Conservation (phyloP, 2,797 vertebrate species). For the Bradypodion ventrale region DNA sequence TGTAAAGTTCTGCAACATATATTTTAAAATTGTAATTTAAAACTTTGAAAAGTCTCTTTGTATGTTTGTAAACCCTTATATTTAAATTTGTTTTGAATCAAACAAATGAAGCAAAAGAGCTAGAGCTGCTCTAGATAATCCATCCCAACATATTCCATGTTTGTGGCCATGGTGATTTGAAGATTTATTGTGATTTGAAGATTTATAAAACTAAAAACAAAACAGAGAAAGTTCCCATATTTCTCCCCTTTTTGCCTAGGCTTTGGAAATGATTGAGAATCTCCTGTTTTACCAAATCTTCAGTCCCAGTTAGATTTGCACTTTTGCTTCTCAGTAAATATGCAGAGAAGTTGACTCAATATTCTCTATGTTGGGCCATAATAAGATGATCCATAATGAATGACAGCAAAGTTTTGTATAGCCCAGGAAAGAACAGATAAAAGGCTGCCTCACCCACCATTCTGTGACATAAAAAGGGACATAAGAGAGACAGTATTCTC, state of each 20-base stretch:
- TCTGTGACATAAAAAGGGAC: background rate
- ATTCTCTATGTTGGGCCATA: background rate
- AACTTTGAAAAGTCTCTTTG: background rate
- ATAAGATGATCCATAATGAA: background rate
- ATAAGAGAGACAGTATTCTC: background rate
- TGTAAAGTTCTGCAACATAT: constrained; percentile 75
- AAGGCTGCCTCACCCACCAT: background rate
- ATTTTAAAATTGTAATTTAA: constrained; percentile 31
- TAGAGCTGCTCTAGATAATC: too few species aligned
- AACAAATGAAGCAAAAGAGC: too few species aligned
- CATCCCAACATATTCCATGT: too few species aligned
- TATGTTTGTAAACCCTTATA: too few species aligned
- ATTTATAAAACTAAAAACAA: background rate
- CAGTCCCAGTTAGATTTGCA: background rate
- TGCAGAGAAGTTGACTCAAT: background rate
- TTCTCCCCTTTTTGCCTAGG: background rate
- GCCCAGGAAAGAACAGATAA: too few species aligned
- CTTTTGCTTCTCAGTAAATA: background rate
- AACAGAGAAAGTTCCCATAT: background rate
- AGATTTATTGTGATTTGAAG: background rate
- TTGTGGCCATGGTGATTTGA: too few species aligned
- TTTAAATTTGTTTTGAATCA: too few species aligned
- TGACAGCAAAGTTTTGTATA: too few species aligned
- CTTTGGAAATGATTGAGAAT: background rate
- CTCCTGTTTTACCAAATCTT: background rate